Evolutionary conservation across 2,113 vertebrate genomes (phyloP).

Genomic region (Sardina pilchardus): DNA sequence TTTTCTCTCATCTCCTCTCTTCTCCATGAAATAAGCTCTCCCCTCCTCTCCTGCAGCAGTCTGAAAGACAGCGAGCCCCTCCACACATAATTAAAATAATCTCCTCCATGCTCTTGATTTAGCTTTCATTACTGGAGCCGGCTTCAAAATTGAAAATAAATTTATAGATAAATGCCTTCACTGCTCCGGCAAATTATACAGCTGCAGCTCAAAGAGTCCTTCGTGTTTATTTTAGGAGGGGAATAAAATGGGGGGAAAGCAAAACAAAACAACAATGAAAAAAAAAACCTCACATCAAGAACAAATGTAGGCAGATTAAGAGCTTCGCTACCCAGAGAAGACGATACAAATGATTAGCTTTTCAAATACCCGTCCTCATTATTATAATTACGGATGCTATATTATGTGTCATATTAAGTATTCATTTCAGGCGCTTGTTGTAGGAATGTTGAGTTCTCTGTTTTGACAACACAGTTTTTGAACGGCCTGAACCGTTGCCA

Average conservation of each 20-base stretch:
- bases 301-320: constrained; percentile 69
- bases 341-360: constrained; percentile 66
- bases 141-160: constrained; percentile 78
- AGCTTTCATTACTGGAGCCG: constrained; percentile 71
- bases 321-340: constrained; percentile 63
- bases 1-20: background rate
- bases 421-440: constrained; percentile 65
- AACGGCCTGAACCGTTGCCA: constrained; percentile 43
- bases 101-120: constrained; percentile 74
- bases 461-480: constrained; percentile 49
- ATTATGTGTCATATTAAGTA: constrained; percentile 68
- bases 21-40: background rate
- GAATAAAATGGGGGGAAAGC: constrained; percentile 48
- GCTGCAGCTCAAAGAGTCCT: constrained; percentile 69
- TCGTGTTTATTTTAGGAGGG: constrained; percentile 73
- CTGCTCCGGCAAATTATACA: constrained; percentile 70
- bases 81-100: constrained; percentile 74
- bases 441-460: constrained; percentile 51
- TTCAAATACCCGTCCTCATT: constrained; percentile 64
- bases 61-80: constrained; percentile 65
- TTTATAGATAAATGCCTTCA: constrained; percentile 74
- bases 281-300: constrained; percentile 65
- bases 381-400: constrained; percentile 71
- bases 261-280: constrained; percentile 58
- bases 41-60: constrained; percentile 44